Percentiles rank a stretch among this genome's conserved stretches.
These are phyloP conservation scores for Xiphophorus birchmanni DNA, from an alignment of 2,797 vertebrate genomes.

Conservation along the genomic window DNA sequence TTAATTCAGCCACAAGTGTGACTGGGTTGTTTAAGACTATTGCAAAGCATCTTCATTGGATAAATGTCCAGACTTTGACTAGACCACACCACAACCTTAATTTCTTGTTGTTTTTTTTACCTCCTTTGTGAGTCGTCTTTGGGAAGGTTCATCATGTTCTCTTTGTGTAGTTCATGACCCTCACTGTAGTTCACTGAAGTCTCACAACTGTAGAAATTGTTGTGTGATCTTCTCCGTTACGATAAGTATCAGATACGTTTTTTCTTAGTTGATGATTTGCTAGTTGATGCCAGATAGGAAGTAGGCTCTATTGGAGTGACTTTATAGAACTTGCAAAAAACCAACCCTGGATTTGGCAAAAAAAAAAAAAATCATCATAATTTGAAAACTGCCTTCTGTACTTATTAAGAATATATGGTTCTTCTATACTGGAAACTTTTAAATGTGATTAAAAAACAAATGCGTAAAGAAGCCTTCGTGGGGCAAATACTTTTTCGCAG, in stretches of 20 bases:
- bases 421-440: not conserved
- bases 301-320: not conserved
- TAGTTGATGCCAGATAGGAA: not conserved
- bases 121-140: not conserved
- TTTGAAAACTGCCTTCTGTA: not conserved
- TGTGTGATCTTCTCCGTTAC: not conserved
- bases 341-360: not conserved
- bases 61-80: not conserved
- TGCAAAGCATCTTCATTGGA: not conserved
- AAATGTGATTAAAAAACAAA: not conserved
- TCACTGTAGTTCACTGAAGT: not conserved
- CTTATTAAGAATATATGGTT: not conserved
- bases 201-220: not conserved
- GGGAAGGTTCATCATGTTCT: not conserved
- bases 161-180: not conserved
- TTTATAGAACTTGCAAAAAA: not conserved
- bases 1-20: not conserved
- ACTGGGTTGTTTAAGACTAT: not conserved
- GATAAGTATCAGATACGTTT: not conserved
- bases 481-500: not conserved
- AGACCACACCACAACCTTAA: not conserved
- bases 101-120: not conserved
- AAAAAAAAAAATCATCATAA: not conserved
- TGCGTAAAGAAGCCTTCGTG: not conserved
- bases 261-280: not conserved